Conservation (phyloP, 1,140 invertebrate genomes). For the Telenomus remus region DNA sequence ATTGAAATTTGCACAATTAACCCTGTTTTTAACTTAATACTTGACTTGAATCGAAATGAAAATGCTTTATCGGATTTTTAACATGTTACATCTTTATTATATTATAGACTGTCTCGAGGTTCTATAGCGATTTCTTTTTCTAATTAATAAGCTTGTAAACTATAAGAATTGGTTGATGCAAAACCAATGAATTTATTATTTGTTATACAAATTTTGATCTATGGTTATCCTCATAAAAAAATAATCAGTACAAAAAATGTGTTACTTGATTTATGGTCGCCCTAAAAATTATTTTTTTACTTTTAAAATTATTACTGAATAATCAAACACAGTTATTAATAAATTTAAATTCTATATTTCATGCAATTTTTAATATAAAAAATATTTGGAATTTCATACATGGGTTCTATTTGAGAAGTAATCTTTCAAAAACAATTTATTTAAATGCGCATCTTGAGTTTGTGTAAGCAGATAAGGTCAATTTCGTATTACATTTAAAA, state of each 20-base stretch:
- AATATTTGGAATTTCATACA: no score
- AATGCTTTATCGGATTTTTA: neutral
- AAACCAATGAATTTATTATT: conserved; percentile 48
- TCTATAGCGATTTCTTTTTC: conserved; percentile 41
- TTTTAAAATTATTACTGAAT: no score
- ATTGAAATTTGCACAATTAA: neutral
- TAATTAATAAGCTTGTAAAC: conserved; percentile 35
- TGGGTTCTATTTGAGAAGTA: no score
- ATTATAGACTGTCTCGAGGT: conserved; percentile 40
- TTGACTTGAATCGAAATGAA: neutral
- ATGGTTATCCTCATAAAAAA: conserved; percentile 19
- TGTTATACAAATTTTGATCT: conserved; percentile 53
- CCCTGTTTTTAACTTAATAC: neutral
- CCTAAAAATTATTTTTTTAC: no score
- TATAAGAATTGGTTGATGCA: conserved; percentile 31
- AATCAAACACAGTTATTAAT: no score
- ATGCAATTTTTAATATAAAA: no score
- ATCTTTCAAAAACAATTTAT: no score
- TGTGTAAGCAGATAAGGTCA: no score
- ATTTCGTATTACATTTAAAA: no score
- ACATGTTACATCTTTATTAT: neutral
- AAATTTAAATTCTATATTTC: no score
- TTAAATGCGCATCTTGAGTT: no score
- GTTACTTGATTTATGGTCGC: neutral
- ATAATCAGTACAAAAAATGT: conserved; percentile 1